phyloP scores from a whole-genome alignment of 1,140 invertebrate species.

The Rhyacophila brunnea region DNA sequence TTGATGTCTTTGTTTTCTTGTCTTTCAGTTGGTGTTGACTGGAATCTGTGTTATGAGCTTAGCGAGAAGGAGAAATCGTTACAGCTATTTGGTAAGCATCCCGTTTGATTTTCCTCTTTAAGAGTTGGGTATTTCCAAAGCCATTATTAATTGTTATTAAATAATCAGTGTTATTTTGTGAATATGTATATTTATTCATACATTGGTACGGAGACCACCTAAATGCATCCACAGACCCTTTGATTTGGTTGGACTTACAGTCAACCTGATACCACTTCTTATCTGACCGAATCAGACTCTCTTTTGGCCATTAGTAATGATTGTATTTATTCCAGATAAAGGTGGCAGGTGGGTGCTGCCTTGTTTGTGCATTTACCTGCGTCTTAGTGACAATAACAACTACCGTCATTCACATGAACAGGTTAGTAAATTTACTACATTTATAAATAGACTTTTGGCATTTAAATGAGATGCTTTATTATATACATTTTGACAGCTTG shows the following conservation, averaged over 20 bases:
- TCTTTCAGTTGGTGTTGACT: conserved; percentile 74
- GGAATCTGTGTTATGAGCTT: conserved; percentile 82
- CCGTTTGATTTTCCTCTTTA: background rate
- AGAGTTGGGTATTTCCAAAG: background rate
- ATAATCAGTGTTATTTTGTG: background rate
- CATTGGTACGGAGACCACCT: background rate
- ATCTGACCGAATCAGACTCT: too few relatives aligned
- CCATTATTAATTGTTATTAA: background rate
- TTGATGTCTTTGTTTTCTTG: background rate
- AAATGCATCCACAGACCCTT: too few relatives aligned
- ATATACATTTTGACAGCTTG: too few relatives aligned
- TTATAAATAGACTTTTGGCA: too few relatives aligned
- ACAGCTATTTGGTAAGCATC: conserved; percentile 79
- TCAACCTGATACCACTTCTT: too few relatives aligned
- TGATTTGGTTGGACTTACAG: too few relatives aligned
- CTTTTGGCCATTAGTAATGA: too few relatives aligned
- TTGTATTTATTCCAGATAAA: conserved; percentile 65
- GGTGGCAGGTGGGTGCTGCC: conserved; percentile 77
- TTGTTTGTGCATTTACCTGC: conserved; percentile 80
- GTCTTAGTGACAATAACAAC: conserved; percentile 88
- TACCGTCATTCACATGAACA: conserved; percentile 90
- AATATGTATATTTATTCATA: background rate
- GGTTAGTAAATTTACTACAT: too few relatives aligned
- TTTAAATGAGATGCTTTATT: too few relatives aligned
- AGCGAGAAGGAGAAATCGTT: conserved; percentile 77